Percentiles rank a stretch among this genome's conserved stretches.
These are phyloP conservation scores for Lepetodrilus schrolli DNA, from an alignment of 2,888 invertebrate species.

Conservation along the genomic window DNA sequence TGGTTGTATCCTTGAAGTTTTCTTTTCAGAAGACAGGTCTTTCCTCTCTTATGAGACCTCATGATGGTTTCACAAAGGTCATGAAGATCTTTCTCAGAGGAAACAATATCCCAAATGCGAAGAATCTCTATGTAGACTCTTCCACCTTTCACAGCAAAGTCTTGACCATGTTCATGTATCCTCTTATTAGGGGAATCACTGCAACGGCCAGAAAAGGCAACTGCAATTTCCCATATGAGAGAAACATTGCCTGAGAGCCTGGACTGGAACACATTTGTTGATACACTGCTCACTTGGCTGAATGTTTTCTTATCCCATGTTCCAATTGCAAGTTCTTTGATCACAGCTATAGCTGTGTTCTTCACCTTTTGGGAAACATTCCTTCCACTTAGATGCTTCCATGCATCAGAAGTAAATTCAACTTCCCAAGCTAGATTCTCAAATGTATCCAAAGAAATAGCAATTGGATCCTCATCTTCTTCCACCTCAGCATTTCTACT, in stretches of 20 bases:
- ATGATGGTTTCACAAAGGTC: constrained; percentile 31
- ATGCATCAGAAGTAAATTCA: constrained; percentile 67
- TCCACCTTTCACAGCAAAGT: constrained; percentile 47
- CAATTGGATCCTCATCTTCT: too few species aligned
- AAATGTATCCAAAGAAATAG: constrained; percentile 50
- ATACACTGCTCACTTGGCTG: background rate
- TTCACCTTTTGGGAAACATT: constrained; percentile 49
- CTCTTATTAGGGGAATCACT: constrained; percentile 56
- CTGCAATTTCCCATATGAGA: constrained; percentile 67
- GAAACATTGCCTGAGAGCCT: constrained; percentile 33
- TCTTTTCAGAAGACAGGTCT: background rate
- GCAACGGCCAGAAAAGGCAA: constrained; percentile 63
- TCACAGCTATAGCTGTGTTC: constrained; percentile 46
- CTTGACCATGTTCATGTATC: constrained; percentile 45
- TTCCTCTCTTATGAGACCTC: background rate
- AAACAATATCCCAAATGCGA: constrained; percentile 52
- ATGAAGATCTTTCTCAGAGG: constrained; percentile 18
- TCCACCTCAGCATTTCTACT: too few species aligned
- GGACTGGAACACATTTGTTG: background rate
- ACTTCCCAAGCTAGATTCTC: constrained; percentile 68
- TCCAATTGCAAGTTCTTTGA: constrained; percentile 55
- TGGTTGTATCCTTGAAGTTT: background rate
- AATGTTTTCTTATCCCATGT: constrained; percentile 46
- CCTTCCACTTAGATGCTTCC: constrained; percentile 55
- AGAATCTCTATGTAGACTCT: constrained; percentile 65